Evolutionary conservation across 2,797 vertebrate genomes (phyloP), one percentile per base, ranked within the genome.

Genomic region (Molossus molossus): DNA sequence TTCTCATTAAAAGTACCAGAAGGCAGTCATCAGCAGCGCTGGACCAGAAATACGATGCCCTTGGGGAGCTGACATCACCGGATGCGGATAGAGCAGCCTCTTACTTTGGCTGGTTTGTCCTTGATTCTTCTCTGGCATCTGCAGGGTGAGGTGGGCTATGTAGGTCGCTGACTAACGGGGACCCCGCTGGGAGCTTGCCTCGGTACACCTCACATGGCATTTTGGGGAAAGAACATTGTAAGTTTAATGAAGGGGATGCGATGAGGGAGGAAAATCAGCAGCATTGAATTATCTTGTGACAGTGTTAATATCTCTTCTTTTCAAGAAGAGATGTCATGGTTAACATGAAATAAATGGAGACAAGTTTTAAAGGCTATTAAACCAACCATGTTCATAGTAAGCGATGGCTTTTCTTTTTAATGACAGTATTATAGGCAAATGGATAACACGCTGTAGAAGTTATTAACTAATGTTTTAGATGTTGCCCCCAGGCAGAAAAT

Each of bases 381-480:
- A 45, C 9, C 75, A 91, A 48, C 72, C 13, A 2, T 23, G n/a
- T 70, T 92, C 72, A 29, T 25, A 40, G 45, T 20, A 76, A 82
- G 37, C 9, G 11, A 69, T 57, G 94, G 70, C 55, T 90, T 96
- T 96, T 87, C 70, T 75, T 93, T 73, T 33, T 93, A 67, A 90
- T 72, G 90, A 88, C 64, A 94, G 40, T 45, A 64, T 90, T 80
- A 93, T 2, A 95, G 60, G 40, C 55, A 90, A 85, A 90, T 79
- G 86, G 53, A 90, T 53, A 89, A n/a, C 37, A 86, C 64, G 50
- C 27, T 88, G 25, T 60, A 67, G 33, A 90, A 75, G 85, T 95
- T 90, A 85, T 91, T 87, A 70, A 94, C 6, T 93, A 65, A 81
- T 81, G 21, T 83, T 82, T 92, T 92, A 86, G 58, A 79, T 58